A percentile compares a stretch with the other conserved stretches of the same genome.
Evolutionary conservation across 1,140 invertebrate genomes (phyloP).

Genomic region (Episyrphus balteatus): DNA sequence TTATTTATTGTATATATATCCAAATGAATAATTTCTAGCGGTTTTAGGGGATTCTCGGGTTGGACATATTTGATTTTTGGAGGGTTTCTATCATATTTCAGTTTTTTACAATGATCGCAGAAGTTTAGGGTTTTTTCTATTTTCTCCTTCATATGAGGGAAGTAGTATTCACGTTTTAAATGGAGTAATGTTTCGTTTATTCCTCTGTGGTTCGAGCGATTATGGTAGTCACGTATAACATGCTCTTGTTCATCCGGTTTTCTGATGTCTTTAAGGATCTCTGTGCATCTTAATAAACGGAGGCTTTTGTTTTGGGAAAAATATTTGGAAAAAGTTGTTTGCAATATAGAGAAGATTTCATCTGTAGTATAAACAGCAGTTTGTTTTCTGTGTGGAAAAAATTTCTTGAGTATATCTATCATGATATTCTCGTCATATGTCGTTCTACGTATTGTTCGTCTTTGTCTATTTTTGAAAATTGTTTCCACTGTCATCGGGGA

Average conservation of each 20-base stretch:
- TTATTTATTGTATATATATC: conserved; percentile 13
- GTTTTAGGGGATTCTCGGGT: conserved; percentile 12
- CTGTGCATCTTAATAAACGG: conserved; percentile 16
- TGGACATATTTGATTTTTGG: conserved; percentile 12
- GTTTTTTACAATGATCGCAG: conserved; percentile 16
- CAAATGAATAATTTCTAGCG: conserved; percentile 19
- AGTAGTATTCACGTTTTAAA: conserved; percentile 28
- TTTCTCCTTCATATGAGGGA: conserved; percentile 26
- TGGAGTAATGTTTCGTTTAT: conserved; percentile 29
- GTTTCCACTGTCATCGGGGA: conserved; percentile 6
- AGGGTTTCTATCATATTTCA: conserved; percentile 21
- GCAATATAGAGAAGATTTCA: conserved; percentile 6
- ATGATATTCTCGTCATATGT: conserved; percentile 6
- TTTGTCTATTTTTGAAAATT: conserved; percentile 8
- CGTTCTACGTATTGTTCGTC: conserved; percentile 5
- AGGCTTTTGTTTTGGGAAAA: conserved; percentile 14
- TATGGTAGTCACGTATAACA: conserved; percentile 24
- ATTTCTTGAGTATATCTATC: conserved; percentile 12
- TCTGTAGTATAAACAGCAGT: conserved; percentile 10
- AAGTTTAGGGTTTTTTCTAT: conserved; percentile 15
- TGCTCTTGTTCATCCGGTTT: conserved; percentile 16
- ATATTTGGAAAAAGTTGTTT: conserved; percentile 7
- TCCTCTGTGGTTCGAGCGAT: conserved; percentile 26
- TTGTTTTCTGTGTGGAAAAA: conserved; percentile 6
- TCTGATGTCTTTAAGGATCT: conserved; percentile 18